phyloP scores from a whole-genome alignment of 2,888 invertebrate genomes.

The Clitarchus hookeri region DNA sequence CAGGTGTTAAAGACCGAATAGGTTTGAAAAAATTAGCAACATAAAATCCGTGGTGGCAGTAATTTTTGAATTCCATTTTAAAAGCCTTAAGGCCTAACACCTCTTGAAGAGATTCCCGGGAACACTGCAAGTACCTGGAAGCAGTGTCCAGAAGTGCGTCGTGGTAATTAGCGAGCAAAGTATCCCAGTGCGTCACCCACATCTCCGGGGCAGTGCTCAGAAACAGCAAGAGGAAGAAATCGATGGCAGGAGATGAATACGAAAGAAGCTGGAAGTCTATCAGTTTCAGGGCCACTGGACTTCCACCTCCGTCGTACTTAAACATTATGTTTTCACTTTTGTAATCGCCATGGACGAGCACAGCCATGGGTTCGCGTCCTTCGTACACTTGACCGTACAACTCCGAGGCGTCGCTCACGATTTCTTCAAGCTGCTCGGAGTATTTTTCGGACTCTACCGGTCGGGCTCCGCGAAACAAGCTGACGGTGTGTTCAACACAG shows the following conservation, averaged over 20 bases:
- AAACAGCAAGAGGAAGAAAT: constrained; percentile 51
- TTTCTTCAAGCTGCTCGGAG: not conserved
- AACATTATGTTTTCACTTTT: constrained; percentile 54
- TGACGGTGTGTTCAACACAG: not conserved
- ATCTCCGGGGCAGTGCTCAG: constrained; percentile 49
- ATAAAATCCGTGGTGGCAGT: not conserved
- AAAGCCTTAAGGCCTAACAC: constrained; percentile 10
- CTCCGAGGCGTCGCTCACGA: not conserved
- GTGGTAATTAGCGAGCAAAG: constrained; percentile 48
- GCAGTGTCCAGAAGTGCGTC: constrained; percentile 27
- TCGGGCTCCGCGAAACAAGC: not conserved
- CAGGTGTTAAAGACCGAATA: not conserved
- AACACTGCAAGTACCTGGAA: constrained; percentile 17
- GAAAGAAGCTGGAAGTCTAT: constrained; percentile 40
- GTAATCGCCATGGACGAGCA: constrained; percentile 53
- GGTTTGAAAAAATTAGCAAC: not conserved
- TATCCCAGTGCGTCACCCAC: constrained; percentile 46
- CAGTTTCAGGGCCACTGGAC: constrained; percentile 39
- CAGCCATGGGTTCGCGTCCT: constrained; percentile 42
- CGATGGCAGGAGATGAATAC: constrained; percentile 52
- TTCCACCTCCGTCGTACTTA: constrained; percentile 48
- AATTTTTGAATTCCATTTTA: not conserved
- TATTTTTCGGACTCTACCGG: not conserved
- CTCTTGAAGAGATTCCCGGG: constrained; percentile 23
- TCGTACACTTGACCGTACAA: not conserved